Evolutionary conservation across 2,113 vertebrate genomes (phyloP).

Genomic region (Otus sunia): DNA sequence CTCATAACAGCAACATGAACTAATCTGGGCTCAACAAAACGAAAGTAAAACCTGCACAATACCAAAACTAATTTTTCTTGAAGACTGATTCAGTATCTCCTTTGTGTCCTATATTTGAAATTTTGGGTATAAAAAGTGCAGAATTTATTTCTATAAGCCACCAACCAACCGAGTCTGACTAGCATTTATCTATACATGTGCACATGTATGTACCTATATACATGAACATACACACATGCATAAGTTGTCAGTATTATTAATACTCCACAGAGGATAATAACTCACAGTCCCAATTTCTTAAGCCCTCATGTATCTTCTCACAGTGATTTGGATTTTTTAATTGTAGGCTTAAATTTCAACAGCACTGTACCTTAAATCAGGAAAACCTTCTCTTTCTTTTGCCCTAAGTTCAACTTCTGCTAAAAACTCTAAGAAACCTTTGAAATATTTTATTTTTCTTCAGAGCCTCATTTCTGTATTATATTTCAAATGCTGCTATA

Average conservation of each 20-base stretch:
- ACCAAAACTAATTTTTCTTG: not conserved
- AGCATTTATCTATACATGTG: not conserved
- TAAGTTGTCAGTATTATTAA: not conserved
- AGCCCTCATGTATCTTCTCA: not conserved
- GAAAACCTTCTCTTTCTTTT: not conserved
- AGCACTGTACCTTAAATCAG: not conserved
- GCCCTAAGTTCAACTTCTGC: not conserved
- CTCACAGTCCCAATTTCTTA: not conserved
- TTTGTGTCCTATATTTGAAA: not conserved
- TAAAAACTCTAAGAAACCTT: not conserved
- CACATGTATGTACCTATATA: not conserved
- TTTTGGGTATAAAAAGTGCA: not conserved
- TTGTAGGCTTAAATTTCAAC: not conserved
- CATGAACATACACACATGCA: not conserved
- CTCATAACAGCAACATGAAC: slow-evolving; percentile 3
- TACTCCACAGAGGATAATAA: not conserved
- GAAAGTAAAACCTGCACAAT: not conserved
- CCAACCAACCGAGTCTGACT: not conserved
- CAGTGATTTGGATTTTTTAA: not conserved
- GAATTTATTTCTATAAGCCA: not conserved
- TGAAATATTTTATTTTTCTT: not conserved
- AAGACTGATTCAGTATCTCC: not conserved
- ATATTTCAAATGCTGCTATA: not conserved
- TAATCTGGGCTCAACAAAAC: slow-evolving; percentile 13
- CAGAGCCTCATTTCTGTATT: not conserved